Conservation (phyloP, 2,797 vertebrate genomes). For the Chelon labrosus region DNA sequence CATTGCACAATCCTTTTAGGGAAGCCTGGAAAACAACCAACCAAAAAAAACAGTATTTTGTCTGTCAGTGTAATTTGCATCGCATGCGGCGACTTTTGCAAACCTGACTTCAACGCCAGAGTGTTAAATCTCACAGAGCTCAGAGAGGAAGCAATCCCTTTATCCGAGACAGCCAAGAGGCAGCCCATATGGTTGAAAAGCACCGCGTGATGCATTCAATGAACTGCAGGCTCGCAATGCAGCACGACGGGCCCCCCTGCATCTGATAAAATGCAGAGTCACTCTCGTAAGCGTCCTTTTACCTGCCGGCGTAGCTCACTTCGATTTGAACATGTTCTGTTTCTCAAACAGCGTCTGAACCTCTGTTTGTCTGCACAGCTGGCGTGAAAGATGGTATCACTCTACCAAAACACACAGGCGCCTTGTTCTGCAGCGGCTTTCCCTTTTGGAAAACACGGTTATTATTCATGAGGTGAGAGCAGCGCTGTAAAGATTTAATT, state of each 20-base stretch:
- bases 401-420: background rate
- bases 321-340: slow-evolving; percentile 3
- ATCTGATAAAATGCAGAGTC: slow-evolving; percentile 31
- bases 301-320: slow-evolving; percentile 20
- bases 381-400: slow-evolving; percentile 30
- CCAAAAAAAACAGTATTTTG: background rate
- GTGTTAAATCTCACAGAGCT: slow-evolving; percentile 8
- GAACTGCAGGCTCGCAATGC: slow-evolving; percentile 36
- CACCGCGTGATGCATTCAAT: slow-evolving; percentile 14
- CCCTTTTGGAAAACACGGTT: slow-evolving; percentile 20
- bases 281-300: background rate
- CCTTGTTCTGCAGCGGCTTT: background rate
- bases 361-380: slow-evolving; percentile 28
- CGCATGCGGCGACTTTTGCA: slow-evolving; percentile 6
- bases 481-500: slow-evolving; percentile 22
- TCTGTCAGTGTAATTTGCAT: background rate
- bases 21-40: background rate
- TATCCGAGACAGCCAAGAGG: slow-evolving; percentile 40
- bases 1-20: background rate
- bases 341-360: slow-evolving; percentile 18
- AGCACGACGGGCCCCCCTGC: slow-evolving; percentile 3
- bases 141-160: slow-evolving; percentile 36
- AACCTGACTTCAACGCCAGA: slow-evolving; percentile 4
- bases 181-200: slow-evolving; percentile 20
- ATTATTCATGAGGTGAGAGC: slow-evolving; percentile 23